Evolutionary conservation across 2,797 vertebrate species (phyloP).

Genomic region (Alouatta caraya): DNA sequence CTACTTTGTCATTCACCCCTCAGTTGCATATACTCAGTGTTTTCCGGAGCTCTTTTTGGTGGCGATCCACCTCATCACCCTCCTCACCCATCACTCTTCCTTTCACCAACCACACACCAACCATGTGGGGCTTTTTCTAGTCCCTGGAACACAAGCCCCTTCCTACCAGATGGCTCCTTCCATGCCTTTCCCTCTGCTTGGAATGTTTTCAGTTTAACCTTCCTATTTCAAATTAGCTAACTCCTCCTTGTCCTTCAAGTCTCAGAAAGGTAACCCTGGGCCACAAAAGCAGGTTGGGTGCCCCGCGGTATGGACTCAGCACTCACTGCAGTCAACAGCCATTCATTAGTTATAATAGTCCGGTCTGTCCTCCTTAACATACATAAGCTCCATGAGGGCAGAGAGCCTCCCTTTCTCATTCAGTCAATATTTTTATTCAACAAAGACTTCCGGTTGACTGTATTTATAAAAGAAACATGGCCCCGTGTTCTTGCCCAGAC

Average conservation of each 20-base stretch:
- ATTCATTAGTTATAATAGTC: neutral
- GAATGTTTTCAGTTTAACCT: neutral
- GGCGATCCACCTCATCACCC: neutral
- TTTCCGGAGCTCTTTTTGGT: neutral
- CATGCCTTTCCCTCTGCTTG: neutral
- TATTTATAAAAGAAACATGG: neutral
- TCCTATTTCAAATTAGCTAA: neutral
- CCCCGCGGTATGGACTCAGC: neutral
- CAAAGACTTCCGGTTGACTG: too few species aligned
- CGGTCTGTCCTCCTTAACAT: neutral
- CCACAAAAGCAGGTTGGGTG: neutral
- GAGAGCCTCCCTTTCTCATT: neutral
- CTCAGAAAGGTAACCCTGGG: neutral
- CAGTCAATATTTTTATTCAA: neutral
- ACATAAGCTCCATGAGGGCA: fast-evolving
- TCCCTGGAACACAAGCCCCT: neutral
- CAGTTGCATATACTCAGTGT: fast-evolving
- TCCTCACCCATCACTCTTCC: neutral
- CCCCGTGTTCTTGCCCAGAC: neutral
- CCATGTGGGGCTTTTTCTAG: neutral
- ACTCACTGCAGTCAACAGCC: fast-evolving
- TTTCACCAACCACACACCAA: neutral
- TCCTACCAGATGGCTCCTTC: neutral
- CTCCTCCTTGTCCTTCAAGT: neutral
- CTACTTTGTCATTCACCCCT: fast-evolving